Evolutionary conservation across 2,113 vertebrate genomes (phyloP).

Genomic region (Platichthys stellatus): DNA sequence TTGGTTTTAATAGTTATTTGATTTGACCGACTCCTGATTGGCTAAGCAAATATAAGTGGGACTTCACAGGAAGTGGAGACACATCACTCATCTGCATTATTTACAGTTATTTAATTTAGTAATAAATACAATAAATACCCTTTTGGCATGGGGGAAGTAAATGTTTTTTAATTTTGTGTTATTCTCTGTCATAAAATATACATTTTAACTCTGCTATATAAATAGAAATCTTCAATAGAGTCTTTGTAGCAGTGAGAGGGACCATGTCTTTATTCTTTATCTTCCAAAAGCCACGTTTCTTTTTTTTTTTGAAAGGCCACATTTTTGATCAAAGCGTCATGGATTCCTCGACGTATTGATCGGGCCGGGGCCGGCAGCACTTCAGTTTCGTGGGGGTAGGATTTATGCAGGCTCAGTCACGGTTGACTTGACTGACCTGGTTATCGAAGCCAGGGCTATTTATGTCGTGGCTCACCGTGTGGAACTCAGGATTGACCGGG

Average conservation of each 20-base stretch:
- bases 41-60: too few relatives aligned
- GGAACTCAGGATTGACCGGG: slow-evolving; percentile 57
- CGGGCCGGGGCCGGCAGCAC: slow-evolving; percentile 25
- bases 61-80: not conserved
- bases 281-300: not conserved
- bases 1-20: too few relatives aligned
- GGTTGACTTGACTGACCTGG: slow-evolving; percentile 71
- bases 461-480: slow-evolving; percentile 49
- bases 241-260: not conserved
- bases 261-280: not conserved
- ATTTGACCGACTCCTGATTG: too few relatives aligned
- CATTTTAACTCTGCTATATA: not conserved
- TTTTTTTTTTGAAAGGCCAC: slow-evolving; percentile 29
- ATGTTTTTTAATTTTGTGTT: not conserved
- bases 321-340: slow-evolving; percentile 47
- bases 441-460: slow-evolving; percentile 74
- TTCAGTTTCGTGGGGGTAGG: slow-evolving; percentile 54
- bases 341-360: slow-evolving; percentile 72
- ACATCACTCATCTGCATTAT: too few relatives aligned
- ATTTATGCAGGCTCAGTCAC: slow-evolving; percentile 71
- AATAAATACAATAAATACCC: not conserved
- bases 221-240: too few relatives aligned
- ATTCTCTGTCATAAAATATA: not conserved
- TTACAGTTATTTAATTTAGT: not conserved
- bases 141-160: not conserved